phyloP scores from a whole-genome alignment of 2,888 invertebrate genomes.

The Tupiocoris notatus region DNA sequence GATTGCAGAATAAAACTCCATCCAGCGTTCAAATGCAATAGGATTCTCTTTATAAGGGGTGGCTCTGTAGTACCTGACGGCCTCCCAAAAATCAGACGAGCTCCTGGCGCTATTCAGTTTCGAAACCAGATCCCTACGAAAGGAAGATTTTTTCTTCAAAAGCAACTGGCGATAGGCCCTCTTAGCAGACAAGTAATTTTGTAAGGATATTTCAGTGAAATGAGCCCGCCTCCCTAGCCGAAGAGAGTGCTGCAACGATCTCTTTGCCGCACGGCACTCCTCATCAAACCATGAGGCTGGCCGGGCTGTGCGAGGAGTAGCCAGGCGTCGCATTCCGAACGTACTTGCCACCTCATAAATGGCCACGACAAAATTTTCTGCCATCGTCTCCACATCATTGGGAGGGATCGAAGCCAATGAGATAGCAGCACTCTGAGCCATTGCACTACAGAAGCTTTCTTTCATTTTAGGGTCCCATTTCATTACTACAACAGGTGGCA shows the following conservation, averaged over 20 bases:
- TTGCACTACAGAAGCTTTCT: background rate
- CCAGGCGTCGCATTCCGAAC: background rate
- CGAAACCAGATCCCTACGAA: background rate
- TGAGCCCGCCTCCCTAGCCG: background rate
- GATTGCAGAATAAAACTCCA: background rate
- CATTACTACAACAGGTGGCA: background rate
- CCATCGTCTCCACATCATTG: background rate
- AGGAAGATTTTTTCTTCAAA: background rate
- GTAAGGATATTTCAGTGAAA: background rate
- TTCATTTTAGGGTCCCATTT: background rate
- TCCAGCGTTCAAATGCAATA: background rate
- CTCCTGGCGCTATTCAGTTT: background rate
- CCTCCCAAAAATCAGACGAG: background rate
- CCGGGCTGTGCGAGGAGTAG: background rate
- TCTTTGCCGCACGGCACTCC: background rate
- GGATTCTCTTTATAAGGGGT: background rate
- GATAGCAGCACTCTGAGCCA: background rate
- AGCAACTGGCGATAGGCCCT: background rate
- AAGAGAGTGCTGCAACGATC: background rate
- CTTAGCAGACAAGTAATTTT: background rate
- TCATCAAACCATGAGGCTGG: conserved; percentile 1
- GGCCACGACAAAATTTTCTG: background rate
- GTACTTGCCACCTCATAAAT: background rate
- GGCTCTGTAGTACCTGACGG: background rate
- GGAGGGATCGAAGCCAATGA: background rate